phyloP scores from a whole-genome alignment of 2,113 vertebrate species.

The Zapus hudsonius region DNA sequence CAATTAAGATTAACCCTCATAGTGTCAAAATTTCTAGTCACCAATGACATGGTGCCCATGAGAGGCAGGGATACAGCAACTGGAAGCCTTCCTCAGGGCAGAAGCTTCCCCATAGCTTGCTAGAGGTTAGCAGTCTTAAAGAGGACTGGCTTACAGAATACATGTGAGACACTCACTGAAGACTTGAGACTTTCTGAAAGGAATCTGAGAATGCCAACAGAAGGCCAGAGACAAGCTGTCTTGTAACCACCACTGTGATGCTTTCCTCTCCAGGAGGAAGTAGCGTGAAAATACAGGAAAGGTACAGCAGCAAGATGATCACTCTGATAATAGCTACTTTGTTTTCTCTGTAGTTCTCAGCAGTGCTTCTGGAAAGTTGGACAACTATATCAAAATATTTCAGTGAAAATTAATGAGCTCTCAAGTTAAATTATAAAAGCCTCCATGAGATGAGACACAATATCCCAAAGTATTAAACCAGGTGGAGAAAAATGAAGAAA shows the following conservation, averaged over 20 bases:
- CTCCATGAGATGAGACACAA: background rate
- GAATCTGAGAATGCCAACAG: background rate
- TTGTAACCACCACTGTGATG: background rate
- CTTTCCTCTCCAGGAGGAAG: constrained; percentile 40
- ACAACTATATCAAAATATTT: constrained; percentile 58
- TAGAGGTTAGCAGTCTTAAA: background rate
- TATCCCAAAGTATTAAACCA: constrained; percentile 36
- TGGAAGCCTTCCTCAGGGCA: background rate
- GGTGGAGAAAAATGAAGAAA: constrained; percentile 32
- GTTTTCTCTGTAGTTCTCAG: background rate
- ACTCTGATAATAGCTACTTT: constrained; percentile 30
- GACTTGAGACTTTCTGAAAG: background rate
- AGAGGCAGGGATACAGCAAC: background rate
- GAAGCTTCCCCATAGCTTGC: background rate
- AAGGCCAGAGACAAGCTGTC: background rate
- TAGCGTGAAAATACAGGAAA: background rate
- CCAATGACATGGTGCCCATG: fast-evolving
- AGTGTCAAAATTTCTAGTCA: background rate
- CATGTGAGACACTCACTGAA: background rate
- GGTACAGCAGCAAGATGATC: background rate
- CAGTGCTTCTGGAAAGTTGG: constrained; percentile 31
- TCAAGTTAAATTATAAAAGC: constrained; percentile 60
- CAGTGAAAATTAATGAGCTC: constrained; percentile 63
- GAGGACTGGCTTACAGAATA: background rate
- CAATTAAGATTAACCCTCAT: background rate